A percentile compares a stretch with the other conserved stretches of the same genome.
phyloP scores from a whole-genome alignment of 2,888 invertebrate genomes.

The Synanthedon myopaeformis region DNA sequence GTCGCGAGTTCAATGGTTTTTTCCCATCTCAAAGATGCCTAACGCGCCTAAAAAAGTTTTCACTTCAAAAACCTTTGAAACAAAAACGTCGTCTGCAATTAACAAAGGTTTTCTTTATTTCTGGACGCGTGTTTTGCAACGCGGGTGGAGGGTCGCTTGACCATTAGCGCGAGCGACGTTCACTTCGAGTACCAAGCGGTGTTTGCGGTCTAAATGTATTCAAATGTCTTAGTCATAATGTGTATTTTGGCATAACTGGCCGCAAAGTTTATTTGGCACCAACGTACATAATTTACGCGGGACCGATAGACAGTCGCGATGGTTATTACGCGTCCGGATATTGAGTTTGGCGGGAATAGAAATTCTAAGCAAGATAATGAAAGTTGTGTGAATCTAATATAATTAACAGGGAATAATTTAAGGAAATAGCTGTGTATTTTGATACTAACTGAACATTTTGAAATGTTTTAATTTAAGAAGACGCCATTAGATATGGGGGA shows the following conservation, averaged over 20 bases:
- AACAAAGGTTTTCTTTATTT: constrained; percentile 19
- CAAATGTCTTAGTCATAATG: not conserved
- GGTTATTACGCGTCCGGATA: constrained; percentile 67
- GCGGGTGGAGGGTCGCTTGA: constrained; percentile 27
- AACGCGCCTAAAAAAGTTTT: no score
- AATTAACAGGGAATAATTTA: not conserved
- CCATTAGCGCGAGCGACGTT: constrained; percentile 55
- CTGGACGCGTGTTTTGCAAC: constrained; percentile 38
- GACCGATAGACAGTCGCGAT: constrained; percentile 65
- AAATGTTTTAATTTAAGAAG: no score
- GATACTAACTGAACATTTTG: no score
- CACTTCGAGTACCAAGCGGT: constrained; percentile 31
- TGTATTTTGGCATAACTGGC: not conserved
- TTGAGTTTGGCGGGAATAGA: constrained; percentile 53
- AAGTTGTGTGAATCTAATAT: constrained; percentile 6
- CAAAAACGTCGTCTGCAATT: not conserved
- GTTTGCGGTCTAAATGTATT: not conserved
- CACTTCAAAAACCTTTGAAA: no score
- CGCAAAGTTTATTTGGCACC: constrained; percentile 9
- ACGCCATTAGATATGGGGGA: no score
- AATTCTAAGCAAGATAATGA: constrained; percentile 8
- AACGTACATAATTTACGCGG: constrained; percentile 66
- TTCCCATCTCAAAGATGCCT: no score
- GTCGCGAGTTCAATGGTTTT: no score
- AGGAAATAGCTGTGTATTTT: no score